Evolutionary conservation across 2,797 vertebrate species (phyloP).

Genomic region (Aplochiton taeniatus): DNA sequence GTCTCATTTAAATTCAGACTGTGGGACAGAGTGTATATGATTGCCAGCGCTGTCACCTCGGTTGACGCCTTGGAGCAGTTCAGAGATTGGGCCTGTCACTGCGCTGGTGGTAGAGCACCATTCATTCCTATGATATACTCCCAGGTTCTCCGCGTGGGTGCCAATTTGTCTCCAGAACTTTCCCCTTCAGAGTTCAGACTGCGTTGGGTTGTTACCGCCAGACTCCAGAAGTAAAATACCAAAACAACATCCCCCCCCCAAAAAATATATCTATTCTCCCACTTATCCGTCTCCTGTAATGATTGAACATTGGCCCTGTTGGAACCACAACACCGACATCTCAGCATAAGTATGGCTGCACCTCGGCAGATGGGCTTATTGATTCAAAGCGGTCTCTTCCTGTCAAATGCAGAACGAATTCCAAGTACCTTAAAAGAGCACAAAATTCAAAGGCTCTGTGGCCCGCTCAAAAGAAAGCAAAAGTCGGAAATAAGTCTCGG

Average conservation of each 20-base stretch:
- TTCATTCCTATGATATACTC: slow-evolving; percentile 59
- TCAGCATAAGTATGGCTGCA: slow-evolving; percentile 11
- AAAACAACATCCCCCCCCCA: slow-evolving; percentile 11
- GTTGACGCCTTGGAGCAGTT: slow-evolving; percentile 41
- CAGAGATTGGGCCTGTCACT: slow-evolving; percentile 50
- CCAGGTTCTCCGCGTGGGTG: slow-evolving; percentile 32
- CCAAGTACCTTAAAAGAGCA: slow-evolving; percentile 41
- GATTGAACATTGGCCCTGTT: slow-evolving; percentile 6
- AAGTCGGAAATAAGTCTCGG: slow-evolving; percentile 35
- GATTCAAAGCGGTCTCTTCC: slow-evolving; percentile 45
- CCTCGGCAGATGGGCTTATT: slow-evolving; percentile 40
- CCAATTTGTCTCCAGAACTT: slow-evolving; percentile 43
- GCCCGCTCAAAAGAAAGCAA: slow-evolving; percentile 26
- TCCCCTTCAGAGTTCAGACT: slow-evolving; percentile 44
- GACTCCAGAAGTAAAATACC: slow-evolving; percentile 40
- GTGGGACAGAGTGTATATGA: slow-evolving; percentile 42
- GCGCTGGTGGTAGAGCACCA: slow-evolving; percentile 37
- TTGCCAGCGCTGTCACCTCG: slow-evolving; percentile 53
- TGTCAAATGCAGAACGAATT: slow-evolving; percentile 37
- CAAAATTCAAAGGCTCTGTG: slow-evolving; percentile 41
- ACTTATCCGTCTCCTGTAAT: not conserved
- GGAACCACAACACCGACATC: slow-evolving; percentile 29
- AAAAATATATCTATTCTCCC: slow-evolving; percentile 20
- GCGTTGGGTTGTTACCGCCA: slow-evolving; percentile 34
- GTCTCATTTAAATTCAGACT: slow-evolving; percentile 40